A percentile compares a stretch with the other conserved stretches of the same genome.
Evolutionary conservation across 2,888 invertebrate genomes (phyloP).

Genomic region (Esperia sulphurella): DNA sequence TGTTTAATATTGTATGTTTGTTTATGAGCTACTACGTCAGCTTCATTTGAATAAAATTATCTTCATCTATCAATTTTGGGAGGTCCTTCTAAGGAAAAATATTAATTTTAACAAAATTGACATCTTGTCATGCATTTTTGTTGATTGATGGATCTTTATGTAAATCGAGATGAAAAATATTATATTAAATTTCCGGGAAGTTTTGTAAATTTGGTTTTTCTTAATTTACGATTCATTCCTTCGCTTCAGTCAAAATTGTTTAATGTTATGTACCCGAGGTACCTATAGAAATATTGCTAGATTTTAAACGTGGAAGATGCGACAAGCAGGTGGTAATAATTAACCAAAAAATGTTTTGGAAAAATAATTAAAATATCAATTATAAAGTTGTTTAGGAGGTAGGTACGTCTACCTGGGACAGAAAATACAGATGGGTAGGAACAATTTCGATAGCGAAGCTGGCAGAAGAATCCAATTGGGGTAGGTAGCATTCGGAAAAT

Average conservation of each 20-base stretch:
- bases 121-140: conserved; percentile 27
- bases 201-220: background rate
- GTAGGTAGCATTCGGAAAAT: no score
- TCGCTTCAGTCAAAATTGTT: background rate
- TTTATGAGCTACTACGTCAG: background rate
- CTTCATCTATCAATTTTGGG: conserved; percentile 17
- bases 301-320: no score
- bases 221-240: background rate
- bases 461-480: no score
- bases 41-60: conserved; percentile 14
- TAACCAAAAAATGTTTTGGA: no score
- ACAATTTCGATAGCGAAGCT: no score
- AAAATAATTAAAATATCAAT: no score
- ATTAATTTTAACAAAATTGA: conserved; percentile 27
- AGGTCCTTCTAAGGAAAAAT: conserved; percentile 14
- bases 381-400: no score
- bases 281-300: no score
- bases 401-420: no score
- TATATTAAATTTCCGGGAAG: background rate
- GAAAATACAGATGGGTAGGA: no score
- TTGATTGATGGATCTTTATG: conserved; percentile 35
- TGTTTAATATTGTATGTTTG: background rate
- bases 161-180: conserved; percentile 20
- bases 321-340: no score
- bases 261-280: no score